Base-by-base conservation (phyloP, 2,113 vertebrate species). In the Semnopithecus entellus region DNA sequence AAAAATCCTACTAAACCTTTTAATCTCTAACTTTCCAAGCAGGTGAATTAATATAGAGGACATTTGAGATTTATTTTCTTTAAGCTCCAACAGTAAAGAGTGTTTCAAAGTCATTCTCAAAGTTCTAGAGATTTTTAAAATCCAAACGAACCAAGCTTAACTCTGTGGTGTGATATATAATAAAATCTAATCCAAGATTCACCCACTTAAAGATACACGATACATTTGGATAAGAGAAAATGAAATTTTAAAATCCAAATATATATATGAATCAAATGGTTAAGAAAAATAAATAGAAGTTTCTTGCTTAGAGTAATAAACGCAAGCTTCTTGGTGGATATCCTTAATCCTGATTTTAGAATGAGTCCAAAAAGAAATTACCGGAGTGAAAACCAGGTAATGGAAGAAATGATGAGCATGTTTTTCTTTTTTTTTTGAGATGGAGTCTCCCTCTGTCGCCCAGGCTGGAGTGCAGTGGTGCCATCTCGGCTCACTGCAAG, bases 61-160 rank as follows among this genome's bases (percentile, higher is more conserved):
- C 9, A 76, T 35, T 91, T 0, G 1, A 97, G 84, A 97, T 81
- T 97, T 95, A 95, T 81, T 94, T 97, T 89, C 68, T 88, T 92
- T 94, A 90, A 95, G 85, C 95, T 95, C 84, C 52, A 45, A 90
- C 43, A 70, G 80, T 45, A 91, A 79, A 96, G 27, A 14, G 6
- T 96, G 61, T 94, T 95, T 94, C 48, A 97, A 98, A 98, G 86
- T 95, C 86, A 84, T 90, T 94, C 96, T 96, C 73, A 79, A 91
- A 94, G 80, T 9, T 35, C 61, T 25, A 35, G 86, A 96, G 87
- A 72, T 97, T 98, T 97, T 12, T 38, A 88, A 45, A 48, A 96
- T 93, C 94, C 92, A 94, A 93, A 97, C 32, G 96, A 98, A 95
- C 5, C 64, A 80, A 97, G 92, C n/a, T 96, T 95, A 84, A 80